Evolutionary conservation across 2,888 invertebrate species (phyloP).

Genomic region (Saturnia pavonia): DNA sequence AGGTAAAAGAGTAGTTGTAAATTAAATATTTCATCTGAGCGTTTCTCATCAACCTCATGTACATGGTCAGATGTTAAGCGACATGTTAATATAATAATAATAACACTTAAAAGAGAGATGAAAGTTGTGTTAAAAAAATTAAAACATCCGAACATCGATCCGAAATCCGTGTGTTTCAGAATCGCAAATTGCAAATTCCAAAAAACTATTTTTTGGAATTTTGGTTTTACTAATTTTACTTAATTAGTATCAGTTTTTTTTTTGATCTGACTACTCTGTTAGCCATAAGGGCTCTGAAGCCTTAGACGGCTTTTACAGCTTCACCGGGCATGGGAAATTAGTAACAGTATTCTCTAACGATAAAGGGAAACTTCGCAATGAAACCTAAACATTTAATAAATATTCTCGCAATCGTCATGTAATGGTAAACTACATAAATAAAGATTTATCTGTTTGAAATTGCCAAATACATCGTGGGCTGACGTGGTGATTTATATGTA

Average conservation of each 20-base stretch:
- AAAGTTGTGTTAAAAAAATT: background rate
- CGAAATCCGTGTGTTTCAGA: background rate
- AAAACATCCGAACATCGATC: background rate
- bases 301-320: too few relatives aligned
- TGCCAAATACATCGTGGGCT: background rate
- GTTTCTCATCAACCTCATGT: background rate
- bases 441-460: background rate
- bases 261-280: too few relatives aligned
- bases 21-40: background rate
- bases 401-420: background rate
- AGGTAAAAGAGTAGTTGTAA: background rate
- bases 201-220: too few relatives aligned
- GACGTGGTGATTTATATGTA: background rate
- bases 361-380: background rate
- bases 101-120: background rate
- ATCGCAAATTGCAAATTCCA: background rate
- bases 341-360: too few relatives aligned
- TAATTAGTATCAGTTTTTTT: too few relatives aligned
- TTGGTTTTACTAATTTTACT: too few relatives aligned
- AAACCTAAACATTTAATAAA: background rate
- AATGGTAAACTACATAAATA: background rate
- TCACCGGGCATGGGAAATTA: too few relatives aligned
- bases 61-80: background rate
- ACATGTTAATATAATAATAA: background rate
- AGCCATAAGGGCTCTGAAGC: too few relatives aligned